These are phyloP conservation scores for Staurois parvus DNA, from an alignment of 2,797 vertebrate species.

Conservation along the genomic window DNA sequence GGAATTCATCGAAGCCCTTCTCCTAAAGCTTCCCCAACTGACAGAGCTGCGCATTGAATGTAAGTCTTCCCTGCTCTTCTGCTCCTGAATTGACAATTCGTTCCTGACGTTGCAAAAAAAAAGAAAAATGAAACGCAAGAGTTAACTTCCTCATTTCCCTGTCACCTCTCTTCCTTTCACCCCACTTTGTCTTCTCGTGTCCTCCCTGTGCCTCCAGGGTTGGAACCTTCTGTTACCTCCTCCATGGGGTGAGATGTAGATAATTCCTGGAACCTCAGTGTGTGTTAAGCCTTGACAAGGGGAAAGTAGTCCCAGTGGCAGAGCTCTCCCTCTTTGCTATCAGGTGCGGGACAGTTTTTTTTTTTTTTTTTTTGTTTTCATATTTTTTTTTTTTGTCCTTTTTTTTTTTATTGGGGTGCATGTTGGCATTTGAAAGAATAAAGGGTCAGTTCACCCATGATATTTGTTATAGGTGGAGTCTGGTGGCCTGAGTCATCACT, in stretches of 20 bases:
- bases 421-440: constrained; percentile 18
- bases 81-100: neutral
- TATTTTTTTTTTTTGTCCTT: neutral
- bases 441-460: neutral
- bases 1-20: constrained; percentile 52
- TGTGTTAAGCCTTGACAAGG: constrained; percentile 56
- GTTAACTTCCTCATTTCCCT: constrained; percentile 41
- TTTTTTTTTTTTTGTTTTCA: neutral
- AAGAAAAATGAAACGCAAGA: neutral
- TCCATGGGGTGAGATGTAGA: constrained; percentile 59
- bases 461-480: neutral
- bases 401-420: constrained; percentile 31
- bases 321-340: constrained; percentile 55
- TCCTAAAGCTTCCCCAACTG: constrained; percentile 64
- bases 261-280: constrained; percentile 54
- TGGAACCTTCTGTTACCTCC: constrained; percentile 57
- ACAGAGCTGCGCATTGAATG: constrained; percentile 63
- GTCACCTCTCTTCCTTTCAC: constrained; percentile 48
- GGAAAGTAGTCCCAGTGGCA: constrained; percentile 54
- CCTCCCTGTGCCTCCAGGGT: constrained; percentile 62
- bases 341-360: constrained; percentile 56
- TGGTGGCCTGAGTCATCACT: neutral
- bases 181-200: constrained; percentile 56
- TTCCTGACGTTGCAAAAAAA: constrained; percentile 1
- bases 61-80: constrained; percentile 45